Evolutionary conservation across 2,888 invertebrate species (phyloP), one percentile per base, ranked within the genome.

Genomic region (Pyrrhosoma nymphula): DNA sequence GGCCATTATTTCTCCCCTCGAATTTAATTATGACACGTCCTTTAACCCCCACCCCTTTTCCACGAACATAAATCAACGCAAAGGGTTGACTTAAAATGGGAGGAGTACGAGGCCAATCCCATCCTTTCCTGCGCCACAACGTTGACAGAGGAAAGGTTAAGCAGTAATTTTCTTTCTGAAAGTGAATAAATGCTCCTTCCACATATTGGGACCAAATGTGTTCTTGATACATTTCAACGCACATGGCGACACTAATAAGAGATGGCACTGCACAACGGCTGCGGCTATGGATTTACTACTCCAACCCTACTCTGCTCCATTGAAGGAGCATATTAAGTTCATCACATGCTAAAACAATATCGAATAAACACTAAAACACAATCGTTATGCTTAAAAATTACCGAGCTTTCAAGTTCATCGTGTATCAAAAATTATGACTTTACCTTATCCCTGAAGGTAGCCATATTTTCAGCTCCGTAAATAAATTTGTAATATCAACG

Each of bases 11-110:
- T 82, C 82, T 35, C 35, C 82, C 3, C 35, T 35, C 82, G 3
- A 82, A 82, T 82, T 35, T 82, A 82, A 82, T 82, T 82, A 82
- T 82, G 82, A 82, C 82, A 82, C 82, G 82, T 82, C 30, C 82
- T 82, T 35, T 35, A 26, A 23, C 82, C 35, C 82, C 2, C 47
- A 47, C 8, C 82, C 16, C 82, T 82, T 30, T 35, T 82, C 82
- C 82, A 35, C 35, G 82, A 14, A n/a, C 82, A 82, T 82, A 82
- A 82, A 82, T 82, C 82, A 82, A 82, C 30, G 69, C 35, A 26
- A 60, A 82, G 82, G 82, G 82, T 82, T 82, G 82, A n/a, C 82
- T 16, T 35, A 3, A 82, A 82, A 82, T 30, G 82, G 16, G 18
- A 35, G 82, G 30, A 35, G 30, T 35, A 0, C 0, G 30, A 35